Percentiles rank a stretch among this genome's conserved stretches.
Evolutionary conservation across 2,888 invertebrate species (phyloP).

Genomic region (Prionchulus punctatus): DNA sequence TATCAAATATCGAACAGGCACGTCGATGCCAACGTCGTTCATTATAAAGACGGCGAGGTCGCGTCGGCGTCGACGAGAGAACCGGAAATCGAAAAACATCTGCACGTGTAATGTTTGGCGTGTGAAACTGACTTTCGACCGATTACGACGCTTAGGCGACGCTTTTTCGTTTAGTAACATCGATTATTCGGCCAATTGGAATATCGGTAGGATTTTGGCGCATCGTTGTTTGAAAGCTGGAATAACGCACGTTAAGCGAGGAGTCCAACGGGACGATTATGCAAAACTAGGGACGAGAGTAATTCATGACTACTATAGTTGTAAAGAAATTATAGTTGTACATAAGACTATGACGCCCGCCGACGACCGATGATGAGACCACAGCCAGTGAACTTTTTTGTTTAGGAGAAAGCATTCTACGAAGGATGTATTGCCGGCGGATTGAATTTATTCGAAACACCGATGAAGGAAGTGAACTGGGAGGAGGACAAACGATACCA

Average conservation of each 20-base stretch:
- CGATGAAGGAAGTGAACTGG: not conserved
- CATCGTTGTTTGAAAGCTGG: conserved; percentile 10
- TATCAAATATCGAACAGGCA: conserved; percentile 1
- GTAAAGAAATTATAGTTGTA: too few relatives aligned
- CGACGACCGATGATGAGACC: too few relatives aligned
- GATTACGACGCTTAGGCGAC: too few relatives aligned
- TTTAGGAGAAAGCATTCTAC: not conserved
- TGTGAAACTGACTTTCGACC: too few relatives aligned
- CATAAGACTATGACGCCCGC: too few relatives aligned
- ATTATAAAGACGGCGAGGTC: conserved; percentile 20
- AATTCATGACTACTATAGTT: too few relatives aligned
- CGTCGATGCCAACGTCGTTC: conserved; percentile 13
- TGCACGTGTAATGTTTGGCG: conserved; percentile 18
- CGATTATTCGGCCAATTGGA: conserved; percentile 4
- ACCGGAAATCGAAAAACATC: conserved; percentile 19
- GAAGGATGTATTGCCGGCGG: not conserved
- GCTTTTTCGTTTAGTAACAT: conserved; percentile 3
- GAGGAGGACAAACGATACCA: not conserved
- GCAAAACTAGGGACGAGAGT: too few relatives aligned
- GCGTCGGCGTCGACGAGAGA: conserved; percentile 25
- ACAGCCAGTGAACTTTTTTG: too few relatives aligned
- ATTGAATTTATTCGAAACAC: not conserved
- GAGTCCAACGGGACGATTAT: too few relatives aligned
- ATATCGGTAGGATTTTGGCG: conserved; percentile 8
- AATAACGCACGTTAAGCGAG: conserved; percentile 8